A percentile compares a stretch with the other conserved stretches of the same genome.
Evolutionary conservation across 2,888 invertebrate species (phyloP).

Genomic region (Apotomis turbidana): DNA sequence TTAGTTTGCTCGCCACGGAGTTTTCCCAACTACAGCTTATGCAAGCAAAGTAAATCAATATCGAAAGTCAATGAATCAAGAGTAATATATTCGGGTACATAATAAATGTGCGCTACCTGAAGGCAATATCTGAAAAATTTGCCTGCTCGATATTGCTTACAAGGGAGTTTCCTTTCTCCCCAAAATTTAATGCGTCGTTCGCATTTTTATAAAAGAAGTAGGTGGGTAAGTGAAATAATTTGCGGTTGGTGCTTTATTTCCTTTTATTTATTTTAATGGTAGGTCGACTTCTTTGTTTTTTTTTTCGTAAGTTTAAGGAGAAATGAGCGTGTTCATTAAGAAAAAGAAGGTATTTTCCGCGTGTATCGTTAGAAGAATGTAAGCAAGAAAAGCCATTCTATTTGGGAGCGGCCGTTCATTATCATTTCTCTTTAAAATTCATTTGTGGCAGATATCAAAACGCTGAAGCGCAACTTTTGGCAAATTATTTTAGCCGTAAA

Average conservation of each 20-base stretch:
- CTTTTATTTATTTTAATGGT: constrained; percentile 84
- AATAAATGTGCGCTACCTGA: constrained; percentile 85
- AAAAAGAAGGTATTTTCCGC: constrained; percentile 68
- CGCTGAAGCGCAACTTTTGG: constrained; percentile 66
- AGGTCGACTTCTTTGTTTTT: constrained; percentile 79
- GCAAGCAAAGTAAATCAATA: constrained; percentile 84
- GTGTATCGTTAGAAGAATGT: constrained; percentile 60
- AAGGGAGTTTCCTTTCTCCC: constrained; percentile 84
- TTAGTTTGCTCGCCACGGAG: constrained; percentile 63
- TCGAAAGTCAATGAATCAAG: constrained; percentile 84
- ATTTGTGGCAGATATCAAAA: constrained; percentile 46
- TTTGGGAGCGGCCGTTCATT: background rate
- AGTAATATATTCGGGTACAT: constrained; percentile 85
- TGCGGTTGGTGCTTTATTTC: constrained; percentile 81
- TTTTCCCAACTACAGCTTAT: constrained; percentile 78
- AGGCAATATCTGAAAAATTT: constrained; percentile 85
- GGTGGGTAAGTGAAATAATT: constrained; percentile 84
- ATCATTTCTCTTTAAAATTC: constrained; percentile 17
- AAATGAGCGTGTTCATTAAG: constrained; percentile 64
- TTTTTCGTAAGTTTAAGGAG: constrained; percentile 68
- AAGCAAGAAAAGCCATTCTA: constrained; percentile 8
- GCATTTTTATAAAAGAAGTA: constrained; percentile 82
- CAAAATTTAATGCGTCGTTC: constrained; percentile 84
- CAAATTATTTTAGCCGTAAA: constrained; percentile 72
- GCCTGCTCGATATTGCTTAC: constrained; percentile 84